These are phyloP conservation scores for Chaetodon trifascialis DNA, from an alignment of 2,113 vertebrate genomes.

Conservation along the genomic window DNA sequence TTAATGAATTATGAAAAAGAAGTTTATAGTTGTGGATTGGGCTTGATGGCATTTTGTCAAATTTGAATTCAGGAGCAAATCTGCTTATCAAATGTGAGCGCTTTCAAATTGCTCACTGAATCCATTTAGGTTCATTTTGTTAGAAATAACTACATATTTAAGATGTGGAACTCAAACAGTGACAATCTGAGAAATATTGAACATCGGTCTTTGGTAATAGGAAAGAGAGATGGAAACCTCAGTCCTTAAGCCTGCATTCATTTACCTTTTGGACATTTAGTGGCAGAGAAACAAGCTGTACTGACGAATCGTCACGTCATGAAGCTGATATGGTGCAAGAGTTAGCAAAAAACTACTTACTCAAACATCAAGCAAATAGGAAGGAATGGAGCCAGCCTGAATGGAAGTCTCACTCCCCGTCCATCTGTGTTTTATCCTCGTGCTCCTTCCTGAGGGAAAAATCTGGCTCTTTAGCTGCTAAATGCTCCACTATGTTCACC, in stretches of 20 bases:
- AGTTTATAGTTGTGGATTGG: not conserved
- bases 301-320: not conserved
- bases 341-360: not conserved
- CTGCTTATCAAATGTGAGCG: no score
- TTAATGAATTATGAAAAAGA: not conserved
- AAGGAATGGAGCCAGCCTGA: not conserved
- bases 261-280: not conserved
- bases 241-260: not conserved
- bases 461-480: not conserved
- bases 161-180: not conserved
- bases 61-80: not conserved
- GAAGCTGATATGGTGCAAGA: not conserved
- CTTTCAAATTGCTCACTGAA: not conserved
- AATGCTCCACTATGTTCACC: not conserved
- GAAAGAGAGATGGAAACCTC: not conserved
- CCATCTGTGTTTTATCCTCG: not conserved
- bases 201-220: not conserved
- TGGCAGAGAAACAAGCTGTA: not conserved
- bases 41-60: not conserved
- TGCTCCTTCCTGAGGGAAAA: not conserved
- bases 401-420: not conserved
- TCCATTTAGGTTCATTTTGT: not conserved
- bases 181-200: not conserved
- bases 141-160: not conserved
- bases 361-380: not conserved